Conservation (phyloP, 2,888 invertebrate genomes). For the Parnassius mnemosyne region DNA sequence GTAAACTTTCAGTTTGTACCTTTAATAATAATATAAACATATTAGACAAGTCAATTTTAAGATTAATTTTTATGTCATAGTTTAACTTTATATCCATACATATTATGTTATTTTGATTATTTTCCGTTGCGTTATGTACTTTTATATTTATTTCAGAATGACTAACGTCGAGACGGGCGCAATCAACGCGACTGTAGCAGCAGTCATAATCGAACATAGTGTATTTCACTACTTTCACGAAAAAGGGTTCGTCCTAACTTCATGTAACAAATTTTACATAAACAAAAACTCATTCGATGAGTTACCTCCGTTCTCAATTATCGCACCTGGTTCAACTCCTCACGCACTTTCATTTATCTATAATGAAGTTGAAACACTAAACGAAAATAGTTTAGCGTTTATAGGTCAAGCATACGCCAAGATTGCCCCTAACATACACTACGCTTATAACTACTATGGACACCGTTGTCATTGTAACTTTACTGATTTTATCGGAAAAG, state of each 20-base stretch:
- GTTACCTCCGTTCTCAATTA: slow-evolving; percentile 78
- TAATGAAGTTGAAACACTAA: slow-evolving; percentile 66
- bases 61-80: too few relatives aligned
- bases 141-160: slow-evolving; percentile 74
- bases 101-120: not conserved
- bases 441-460: slow-evolving; percentile 83
- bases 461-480: slow-evolving; percentile 83
- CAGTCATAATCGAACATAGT: slow-evolving; percentile 81
- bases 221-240: slow-evolving; percentile 80
- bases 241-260: slow-evolving; percentile 82
- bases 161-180: slow-evolving; percentile 82
- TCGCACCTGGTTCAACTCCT: slow-evolving; percentile 68
- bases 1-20: too few relatives aligned
- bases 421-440: slow-evolving; percentile 64
- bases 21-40: too few relatives aligned
- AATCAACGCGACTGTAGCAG: slow-evolving; percentile 83
- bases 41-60: too few relatives aligned
- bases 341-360: slow-evolving; percentile 79
- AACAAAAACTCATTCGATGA: slow-evolving; percentile 83
- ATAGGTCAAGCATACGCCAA: slow-evolving; percentile 75
- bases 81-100: too few relatives aligned
- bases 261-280: slow-evolving; percentile 83
- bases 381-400: slow-evolving; percentile 79
- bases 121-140: not conserved
- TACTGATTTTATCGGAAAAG: slow-evolving; percentile 76